Base-by-base conservation (phyloP, 2,888 invertebrate genomes). In the Drosophila quasianomalipes region DNA sequence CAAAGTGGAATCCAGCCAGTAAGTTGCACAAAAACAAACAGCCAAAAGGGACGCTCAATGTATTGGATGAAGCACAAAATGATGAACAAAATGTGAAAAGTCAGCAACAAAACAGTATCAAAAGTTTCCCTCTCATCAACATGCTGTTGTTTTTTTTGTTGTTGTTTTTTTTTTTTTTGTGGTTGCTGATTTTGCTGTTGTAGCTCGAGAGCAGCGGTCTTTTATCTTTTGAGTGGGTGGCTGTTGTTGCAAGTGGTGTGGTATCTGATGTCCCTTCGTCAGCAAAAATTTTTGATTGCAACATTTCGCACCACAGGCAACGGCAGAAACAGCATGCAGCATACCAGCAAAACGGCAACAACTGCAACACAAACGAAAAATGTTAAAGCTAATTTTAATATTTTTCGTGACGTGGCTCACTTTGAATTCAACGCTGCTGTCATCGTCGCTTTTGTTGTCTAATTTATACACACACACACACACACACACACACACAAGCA, bases 321-420 rank as follows among this genome's bases (percentile, higher is more conserved):
- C 69, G 39, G 33, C 57, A 28, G 14, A 16, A 30, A 28, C 33
- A 57, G 19, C 62, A 35, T 44, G 62, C 66, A 47, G 37, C 74
- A 62, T 26, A 31, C 16, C 76, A 16, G 35, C 26, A 54, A 33
- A 54, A 68, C 37, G 22, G 9, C 74, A 64, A 61, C 65, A 61
- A 52, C 31, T 57, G 39, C 51, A 61, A 60, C 31, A 82, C 72
- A 79, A 74, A 70, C 66, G 70, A 71, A 70, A 75, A 83, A 90
- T 91, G 81, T 82, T 85, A 85, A 89, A 86, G 91, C 82, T 92
- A 89, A 92, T 93, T 93, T 92, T 86, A 89, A 93, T 92, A 92
- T 93, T 91, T 92, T 89, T 77, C 92, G 91, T 92, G 93, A 92
- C 92, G 90, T 89, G 91, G 83, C 87, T 82, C 76, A 76, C 83